Percentiles rank a stretch among this genome's conserved stretches.
Evolutionary conservation across 2,113 vertebrate genomes (phyloP).

Genomic region (Mobula hypostoma): DNA sequence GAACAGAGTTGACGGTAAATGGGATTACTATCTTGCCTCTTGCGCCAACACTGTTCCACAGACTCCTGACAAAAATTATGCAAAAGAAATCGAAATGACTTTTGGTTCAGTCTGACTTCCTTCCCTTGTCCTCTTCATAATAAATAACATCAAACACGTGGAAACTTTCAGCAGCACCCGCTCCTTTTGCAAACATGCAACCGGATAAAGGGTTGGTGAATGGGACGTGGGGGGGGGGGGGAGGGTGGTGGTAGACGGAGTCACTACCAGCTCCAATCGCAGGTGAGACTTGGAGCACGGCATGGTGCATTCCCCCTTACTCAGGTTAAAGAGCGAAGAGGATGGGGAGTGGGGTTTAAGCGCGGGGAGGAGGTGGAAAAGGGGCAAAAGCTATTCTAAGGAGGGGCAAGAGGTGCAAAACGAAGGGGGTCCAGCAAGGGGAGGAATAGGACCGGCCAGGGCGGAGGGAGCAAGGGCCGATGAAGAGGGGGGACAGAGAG

Average conservation of each 20-base stretch:
- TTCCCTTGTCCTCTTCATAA: constrained; percentile 25
- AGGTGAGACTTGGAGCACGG: too few species aligned
- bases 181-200: constrained; percentile 35
- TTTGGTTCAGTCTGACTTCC: constrained; percentile 29
- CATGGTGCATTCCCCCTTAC: too few species aligned
- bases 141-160: constrained; percentile 36
- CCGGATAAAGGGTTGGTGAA: constrained; percentile 6
- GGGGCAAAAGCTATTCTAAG: neutral
- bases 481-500: neutral
- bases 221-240: neutral
- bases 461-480: neutral
- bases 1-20: constrained; percentile 16
- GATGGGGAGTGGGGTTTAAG: neutral
- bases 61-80: neutral
- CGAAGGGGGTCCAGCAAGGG: too few species aligned
- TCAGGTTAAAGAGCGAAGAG: neutral
- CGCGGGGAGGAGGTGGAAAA: neutral
- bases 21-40: neutral
- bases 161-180: constrained; percentile 25
- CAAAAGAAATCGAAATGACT: constrained; percentile 10
- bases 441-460: neutral
- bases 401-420: too few species aligned
- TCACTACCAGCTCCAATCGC: neutral
- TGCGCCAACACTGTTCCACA: neutral
- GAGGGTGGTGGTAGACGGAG: neutral